A percentile compares a stretch with the other conserved stretches of the same genome.
Conservation (phyloP, 2,888 invertebrate species). For the Cremastinae sp. region DNA sequence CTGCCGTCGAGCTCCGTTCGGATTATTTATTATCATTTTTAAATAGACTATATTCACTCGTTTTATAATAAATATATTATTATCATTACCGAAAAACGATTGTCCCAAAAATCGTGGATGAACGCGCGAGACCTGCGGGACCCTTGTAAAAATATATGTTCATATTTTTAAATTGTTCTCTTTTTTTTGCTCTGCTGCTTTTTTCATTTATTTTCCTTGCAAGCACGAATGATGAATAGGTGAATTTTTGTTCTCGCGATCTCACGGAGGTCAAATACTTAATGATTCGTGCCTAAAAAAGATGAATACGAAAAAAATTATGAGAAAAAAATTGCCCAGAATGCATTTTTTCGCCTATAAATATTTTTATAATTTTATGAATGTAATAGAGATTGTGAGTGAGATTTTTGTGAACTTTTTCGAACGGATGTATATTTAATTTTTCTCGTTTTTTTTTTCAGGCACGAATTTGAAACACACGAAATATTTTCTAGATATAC, state of each 20-base stretch:
- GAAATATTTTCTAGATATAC: slow-evolving; percentile 2
- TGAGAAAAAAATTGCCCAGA: neutral
- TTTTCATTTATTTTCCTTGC: slow-evolving; percentile 32
- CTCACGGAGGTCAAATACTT: slow-evolving; percentile 57
- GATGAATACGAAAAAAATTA: slow-evolving; percentile 3
- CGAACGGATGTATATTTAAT: neutral
- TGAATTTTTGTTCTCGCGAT: slow-evolving; percentile 40
- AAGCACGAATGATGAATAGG: slow-evolving; percentile 53
- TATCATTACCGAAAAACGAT: slow-evolving; percentile 58
- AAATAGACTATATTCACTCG: slow-evolving; percentile 41
- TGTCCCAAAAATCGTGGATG: slow-evolving; percentile 50
- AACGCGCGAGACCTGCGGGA: slow-evolving; percentile 53
- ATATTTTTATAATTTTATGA: too few species aligned
- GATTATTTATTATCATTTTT: slow-evolving; percentile 30
- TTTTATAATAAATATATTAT: slow-evolving; percentile 44
- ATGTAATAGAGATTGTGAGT: neutral
- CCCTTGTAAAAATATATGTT: slow-evolving; percentile 61
- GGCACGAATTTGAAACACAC: slow-evolving; percentile 13
- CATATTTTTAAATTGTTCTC: slow-evolving; percentile 50
- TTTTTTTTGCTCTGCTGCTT: slow-evolving; percentile 27
- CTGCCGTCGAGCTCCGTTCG: slow-evolving; percentile 34
- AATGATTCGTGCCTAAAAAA: slow-evolving; percentile 34
- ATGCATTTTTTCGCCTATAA: neutral
- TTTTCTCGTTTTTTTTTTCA: slow-evolving; percentile 6
- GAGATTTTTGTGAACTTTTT: neutral